Evolutionary conservation across 2,888 invertebrate genomes (phyloP), one percentile per base, ranked within the genome.

Genomic region (Polylopha cassiicola): DNA sequence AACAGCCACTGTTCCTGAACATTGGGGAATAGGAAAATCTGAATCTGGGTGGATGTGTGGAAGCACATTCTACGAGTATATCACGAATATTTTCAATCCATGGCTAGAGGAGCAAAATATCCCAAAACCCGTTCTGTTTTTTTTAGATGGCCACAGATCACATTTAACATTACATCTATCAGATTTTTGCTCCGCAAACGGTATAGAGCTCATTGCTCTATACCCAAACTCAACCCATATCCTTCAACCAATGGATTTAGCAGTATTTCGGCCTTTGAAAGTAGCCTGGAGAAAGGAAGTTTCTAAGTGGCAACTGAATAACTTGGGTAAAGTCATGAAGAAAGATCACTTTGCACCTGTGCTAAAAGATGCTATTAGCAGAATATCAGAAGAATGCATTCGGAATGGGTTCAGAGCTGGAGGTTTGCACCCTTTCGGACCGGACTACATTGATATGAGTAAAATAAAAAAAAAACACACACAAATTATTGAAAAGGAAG

Each of bases 181-280:
- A 26, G 18, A 37, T 9, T 39, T 33, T 33, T 39, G 33, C 22
- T 22, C 17, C 7, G 17, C 21, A 39, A 28, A 33, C 10, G 28
- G 34, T 1, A 29, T 39, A n/a, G 39, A 29, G 7, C 10, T 48
- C 5, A 37, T 48, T 21, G 45, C 48, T 8, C 15, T 46, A 8
- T 44, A 46, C 29, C 48, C 46, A 18, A 49, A 49, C 20, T 36
- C 41, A 6, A 46, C 46, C 5, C 44, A 46, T 29, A 29, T 49
- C 5, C 23, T 46, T n/a, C 48, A 49, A 36, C 46, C 48, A 13
- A 46, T 46, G 46, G 48, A 49, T 22, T 28, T 46, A 5, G 31
- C 44, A 9, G 44, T 44, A 1, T 44, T 44, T 28, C 14, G 34
- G 3, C 41, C 41, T 8, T 9, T 41, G 5, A 41, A 41, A 36